Percentiles rank a stretch among this genome's conserved stretches.
Evolutionary conservation across 2,888 invertebrate species (phyloP).

Genomic region (Steinernema scapterisci): DNA sequence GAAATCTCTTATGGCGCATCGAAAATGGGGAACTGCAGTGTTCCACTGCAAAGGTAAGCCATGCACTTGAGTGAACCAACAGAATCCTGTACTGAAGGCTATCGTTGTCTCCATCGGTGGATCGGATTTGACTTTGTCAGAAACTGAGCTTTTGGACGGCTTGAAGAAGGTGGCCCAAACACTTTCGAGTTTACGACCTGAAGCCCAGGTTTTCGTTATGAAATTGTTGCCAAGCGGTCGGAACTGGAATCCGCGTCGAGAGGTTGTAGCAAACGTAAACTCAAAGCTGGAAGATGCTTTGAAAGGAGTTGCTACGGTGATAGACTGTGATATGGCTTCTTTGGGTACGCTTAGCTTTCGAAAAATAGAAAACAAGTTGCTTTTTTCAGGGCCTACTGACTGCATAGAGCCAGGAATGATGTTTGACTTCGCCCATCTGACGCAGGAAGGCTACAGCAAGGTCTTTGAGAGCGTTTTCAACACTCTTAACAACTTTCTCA

Average conservation of each 20-base stretch:
- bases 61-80: not conserved
- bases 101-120: constrained; percentile 86
- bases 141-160: constrained; percentile 82
- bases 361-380: not conserved
- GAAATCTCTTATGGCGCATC: constrained; percentile 87
- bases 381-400: constrained; percentile 75
- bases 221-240: constrained; percentile 86
- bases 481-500: constrained; percentile 27
- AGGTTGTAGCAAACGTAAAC: constrained; percentile 80
- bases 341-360: constrained; percentile 68
- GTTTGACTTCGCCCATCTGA: constrained; percentile 87
- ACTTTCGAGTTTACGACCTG: constrained; percentile 79
- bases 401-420: constrained; percentile 86
- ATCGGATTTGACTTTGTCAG: constrained; percentile 81
- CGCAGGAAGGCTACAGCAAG: constrained; percentile 78
- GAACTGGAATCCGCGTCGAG: constrained; percentile 80
- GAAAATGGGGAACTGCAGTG: constrained; percentile 86
- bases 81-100: constrained; percentile 73
- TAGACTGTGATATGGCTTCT: constrained; percentile 80
- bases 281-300: constrained; percentile 76
- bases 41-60: constrained; percentile 85
- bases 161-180: constrained; percentile 79
- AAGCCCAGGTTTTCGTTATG: constrained; percentile 82
- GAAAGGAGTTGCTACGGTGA: constrained; percentile 73
- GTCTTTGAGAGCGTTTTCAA: constrained; percentile 27